Conservation (phyloP, 1,140 invertebrate genomes). For the Nasonia longicornis region DNA sequence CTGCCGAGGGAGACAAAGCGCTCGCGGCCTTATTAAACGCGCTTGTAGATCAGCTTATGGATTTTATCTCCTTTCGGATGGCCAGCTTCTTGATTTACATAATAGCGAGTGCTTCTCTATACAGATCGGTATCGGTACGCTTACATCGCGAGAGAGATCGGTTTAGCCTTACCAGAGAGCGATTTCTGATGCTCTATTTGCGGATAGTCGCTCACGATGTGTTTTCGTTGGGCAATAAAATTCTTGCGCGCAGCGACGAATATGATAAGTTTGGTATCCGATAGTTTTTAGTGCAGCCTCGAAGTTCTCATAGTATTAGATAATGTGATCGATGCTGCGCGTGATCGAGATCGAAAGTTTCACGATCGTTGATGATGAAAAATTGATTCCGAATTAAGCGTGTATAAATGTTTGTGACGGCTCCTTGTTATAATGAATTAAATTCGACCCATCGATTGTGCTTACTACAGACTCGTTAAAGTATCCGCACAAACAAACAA, state of each 20-base stretch:
- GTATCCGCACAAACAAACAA: neutral
- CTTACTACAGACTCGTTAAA: too few species aligned
- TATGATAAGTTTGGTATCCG: too few species aligned
- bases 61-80: neutral
- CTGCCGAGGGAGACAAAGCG: conserved; percentile 17
- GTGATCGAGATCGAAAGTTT: neutral
- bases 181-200: too few species aligned
- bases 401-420: too few species aligned
- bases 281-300: too few species aligned
- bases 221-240: too few species aligned
- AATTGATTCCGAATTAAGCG: neutral
- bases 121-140: neutral
- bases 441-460: neutral
- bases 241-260: too few species aligned
- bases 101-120: neutral
- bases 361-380: neutral
- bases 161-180: too few species aligned
- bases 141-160: too few species aligned
- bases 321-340: neutral
- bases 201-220: too few species aligned
- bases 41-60: neutral
- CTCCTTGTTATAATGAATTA: too few species aligned
- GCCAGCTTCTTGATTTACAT: neutral
- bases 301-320: neutral
- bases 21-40: conserved; percentile 7